Conservation (phyloP, 2,113 vertebrate species). For the Notothenia coriiceps region DNA sequence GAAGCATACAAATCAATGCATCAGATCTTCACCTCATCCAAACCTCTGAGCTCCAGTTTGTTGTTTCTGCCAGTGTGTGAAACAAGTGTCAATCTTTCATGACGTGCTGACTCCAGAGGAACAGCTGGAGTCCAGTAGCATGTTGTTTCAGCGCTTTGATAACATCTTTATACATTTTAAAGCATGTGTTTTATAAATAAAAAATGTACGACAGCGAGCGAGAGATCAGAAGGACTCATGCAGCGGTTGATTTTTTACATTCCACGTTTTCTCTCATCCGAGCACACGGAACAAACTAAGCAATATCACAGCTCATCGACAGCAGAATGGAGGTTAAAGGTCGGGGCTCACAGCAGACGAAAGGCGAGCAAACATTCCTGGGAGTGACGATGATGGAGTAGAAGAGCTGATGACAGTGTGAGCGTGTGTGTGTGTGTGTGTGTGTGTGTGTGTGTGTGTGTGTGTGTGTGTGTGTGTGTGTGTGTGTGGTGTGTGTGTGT, state of each 20-base stretch:
- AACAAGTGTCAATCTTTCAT: slow-evolving; percentile 38
- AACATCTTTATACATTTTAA: slow-evolving; percentile 53
- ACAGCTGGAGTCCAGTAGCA: slow-evolving; percentile 11
- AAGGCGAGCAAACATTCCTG: slow-evolving; percentile 36
- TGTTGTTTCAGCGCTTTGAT: slow-evolving; percentile 30
- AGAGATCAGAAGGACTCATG: slow-evolving; percentile 13
- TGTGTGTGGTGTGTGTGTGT: not conserved
- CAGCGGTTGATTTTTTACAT: no score
- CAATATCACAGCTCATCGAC: slow-evolving; percentile 2
- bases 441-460: not conserved
- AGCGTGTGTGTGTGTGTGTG: not conserved
- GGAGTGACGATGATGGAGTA: not conserved
- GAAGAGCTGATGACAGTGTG: not conserved
- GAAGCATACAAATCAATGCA: not conserved
- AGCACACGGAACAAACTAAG: not conserved
- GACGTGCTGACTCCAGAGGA: not conserved
- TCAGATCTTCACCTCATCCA: not conserved
- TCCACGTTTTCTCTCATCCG: no score
- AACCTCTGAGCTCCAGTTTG: slow-evolving; percentile 13
- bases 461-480: no score
- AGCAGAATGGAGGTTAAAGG: slow-evolving; percentile 45
- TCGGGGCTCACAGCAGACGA: slow-evolving; percentile 6
- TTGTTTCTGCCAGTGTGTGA: slow-evolving; percentile 14
- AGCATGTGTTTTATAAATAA: slow-evolving; percentile 30
- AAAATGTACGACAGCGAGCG: slow-evolving; percentile 16